Conservation (phyloP, 1,140 invertebrate genomes). For the Lepidurus couesii region DNA sequence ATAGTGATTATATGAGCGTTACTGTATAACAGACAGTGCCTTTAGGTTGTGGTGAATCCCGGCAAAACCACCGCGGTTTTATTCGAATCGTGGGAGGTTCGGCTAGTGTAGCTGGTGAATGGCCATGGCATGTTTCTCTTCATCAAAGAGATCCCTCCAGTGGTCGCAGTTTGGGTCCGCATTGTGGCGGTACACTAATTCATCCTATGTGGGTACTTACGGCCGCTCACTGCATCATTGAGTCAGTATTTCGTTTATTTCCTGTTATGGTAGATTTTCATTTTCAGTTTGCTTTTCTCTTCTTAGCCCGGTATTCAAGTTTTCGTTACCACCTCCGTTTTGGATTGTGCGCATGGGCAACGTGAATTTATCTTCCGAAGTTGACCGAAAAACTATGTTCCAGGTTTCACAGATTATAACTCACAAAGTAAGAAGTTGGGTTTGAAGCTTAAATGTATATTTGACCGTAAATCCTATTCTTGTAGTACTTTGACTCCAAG, state of each 20-base stretch:
- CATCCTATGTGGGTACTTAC: slow-evolving; percentile 77
- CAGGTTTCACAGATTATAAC: background rate
- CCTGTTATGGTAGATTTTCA: background rate
- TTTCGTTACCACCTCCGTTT: background rate
- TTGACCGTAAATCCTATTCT: background rate
- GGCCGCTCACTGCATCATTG: slow-evolving; percentile 84
- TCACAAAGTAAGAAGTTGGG: background rate
- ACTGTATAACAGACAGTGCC: background rate
- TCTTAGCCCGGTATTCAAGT: slow-evolving; percentile 13
- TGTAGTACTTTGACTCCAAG: background rate
- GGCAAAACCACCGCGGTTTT: background rate
- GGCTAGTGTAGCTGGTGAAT: background rate
- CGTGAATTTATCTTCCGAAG: background rate
- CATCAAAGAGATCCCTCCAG: background rate
- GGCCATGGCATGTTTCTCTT: background rate
- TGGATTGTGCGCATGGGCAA: slow-evolving; percentile 23
- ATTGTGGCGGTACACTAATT: slow-evolving; percentile 79
- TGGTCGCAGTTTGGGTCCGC: background rate
- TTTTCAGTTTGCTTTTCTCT: background rate
- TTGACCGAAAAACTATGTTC: background rate
- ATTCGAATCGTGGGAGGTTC: background rate
- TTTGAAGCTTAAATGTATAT: slow-evolving; percentile 12
- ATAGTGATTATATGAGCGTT: background rate
- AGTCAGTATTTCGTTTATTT: slow-evolving; percentile 54
- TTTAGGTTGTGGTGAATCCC: background rate